phyloP scores from a whole-genome alignment of 1,140 invertebrate species.

The Drosophila burlai region DNA sequence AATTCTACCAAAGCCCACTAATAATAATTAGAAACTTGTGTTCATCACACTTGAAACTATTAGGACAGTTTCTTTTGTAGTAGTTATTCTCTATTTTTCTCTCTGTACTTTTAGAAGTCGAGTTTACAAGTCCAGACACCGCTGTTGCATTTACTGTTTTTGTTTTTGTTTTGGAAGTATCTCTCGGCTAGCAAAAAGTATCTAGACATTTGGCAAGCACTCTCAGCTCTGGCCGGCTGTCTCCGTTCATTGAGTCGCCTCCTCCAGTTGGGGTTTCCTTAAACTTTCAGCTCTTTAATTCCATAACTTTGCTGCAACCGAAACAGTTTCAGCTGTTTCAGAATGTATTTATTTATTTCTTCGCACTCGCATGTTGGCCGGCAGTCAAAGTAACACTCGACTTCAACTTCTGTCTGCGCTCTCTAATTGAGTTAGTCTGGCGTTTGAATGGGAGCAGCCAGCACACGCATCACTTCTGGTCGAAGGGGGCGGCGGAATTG shows the following conservation, averaged over 20 bases:
- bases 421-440: slow-evolving; percentile 62
- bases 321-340: slow-evolving; percentile 32
- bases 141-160: slow-evolving; percentile 41
- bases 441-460: slow-evolving; percentile 46
- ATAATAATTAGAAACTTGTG: too few species aligned
- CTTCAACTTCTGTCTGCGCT: slow-evolving; percentile 54
- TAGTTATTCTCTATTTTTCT: not conserved
- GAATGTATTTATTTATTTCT: slow-evolving; percentile 41
- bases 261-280: slow-evolving; percentile 4
- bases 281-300: slow-evolving; percentile 21
- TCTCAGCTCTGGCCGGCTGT: slow-evolving; percentile 14
- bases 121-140: slow-evolving; percentile 51
- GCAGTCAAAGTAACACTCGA: slow-evolving; percentile 59
- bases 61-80: not conserved
- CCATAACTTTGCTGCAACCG: slow-evolving; percentile 20
- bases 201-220: slow-evolving; percentile 41
- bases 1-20: too few species aligned
- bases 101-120: slow-evolving; percentile 61
- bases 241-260: slow-evolving; percentile 24
- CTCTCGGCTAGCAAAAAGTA: slow-evolving; percentile 32
- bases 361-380: slow-evolving; percentile 51
- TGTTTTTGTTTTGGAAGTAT: slow-evolving; percentile 43
- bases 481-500: slow-evolving; percentile 30
- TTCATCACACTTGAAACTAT: too few species aligned
- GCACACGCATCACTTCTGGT: slow-evolving; percentile 43